Evolutionary conservation across 2,888 invertebrate genomes (phyloP).

Genomic region (Xestia rhomboidea): DNA sequence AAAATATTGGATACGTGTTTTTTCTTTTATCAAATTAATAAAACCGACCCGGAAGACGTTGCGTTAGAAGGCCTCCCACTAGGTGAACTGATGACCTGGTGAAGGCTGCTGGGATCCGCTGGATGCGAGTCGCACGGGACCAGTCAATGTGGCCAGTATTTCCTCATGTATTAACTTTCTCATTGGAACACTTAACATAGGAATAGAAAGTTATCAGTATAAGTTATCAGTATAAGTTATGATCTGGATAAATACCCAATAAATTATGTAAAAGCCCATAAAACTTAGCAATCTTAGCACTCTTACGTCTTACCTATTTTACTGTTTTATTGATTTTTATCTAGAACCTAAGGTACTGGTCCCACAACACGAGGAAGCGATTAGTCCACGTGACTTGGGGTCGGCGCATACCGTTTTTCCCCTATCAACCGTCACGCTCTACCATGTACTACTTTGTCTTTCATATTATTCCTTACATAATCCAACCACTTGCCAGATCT

Average conservation of each 20-base stretch:
- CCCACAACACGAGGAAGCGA: background rate
- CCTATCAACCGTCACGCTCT: too few relatives aligned
- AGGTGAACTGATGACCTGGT: too few relatives aligned
- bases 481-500: background rate
- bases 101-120: too few relatives aligned
- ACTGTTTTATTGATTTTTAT: background rate
- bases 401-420: too few relatives aligned
- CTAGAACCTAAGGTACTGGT: background rate
- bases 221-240: background rate
- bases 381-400: too few relatives aligned
- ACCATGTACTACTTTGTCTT: too few relatives aligned
- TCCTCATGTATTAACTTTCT: background rate
- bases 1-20: too few relatives aligned
- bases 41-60: too few relatives aligned
- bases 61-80: too few relatives aligned
- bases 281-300: background rate
- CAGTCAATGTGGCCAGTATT: too few relatives aligned
- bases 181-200: background rate
- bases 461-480: background rate
- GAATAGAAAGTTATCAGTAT: background rate
- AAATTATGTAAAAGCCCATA: background rate
- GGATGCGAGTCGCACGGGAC: too few relatives aligned
- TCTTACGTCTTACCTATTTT: background rate
- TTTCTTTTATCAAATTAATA: too few relatives aligned
- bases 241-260: background rate